Conservation (phyloP, 1,140 invertebrate species). For the Lepidurus arcticus region DNA sequence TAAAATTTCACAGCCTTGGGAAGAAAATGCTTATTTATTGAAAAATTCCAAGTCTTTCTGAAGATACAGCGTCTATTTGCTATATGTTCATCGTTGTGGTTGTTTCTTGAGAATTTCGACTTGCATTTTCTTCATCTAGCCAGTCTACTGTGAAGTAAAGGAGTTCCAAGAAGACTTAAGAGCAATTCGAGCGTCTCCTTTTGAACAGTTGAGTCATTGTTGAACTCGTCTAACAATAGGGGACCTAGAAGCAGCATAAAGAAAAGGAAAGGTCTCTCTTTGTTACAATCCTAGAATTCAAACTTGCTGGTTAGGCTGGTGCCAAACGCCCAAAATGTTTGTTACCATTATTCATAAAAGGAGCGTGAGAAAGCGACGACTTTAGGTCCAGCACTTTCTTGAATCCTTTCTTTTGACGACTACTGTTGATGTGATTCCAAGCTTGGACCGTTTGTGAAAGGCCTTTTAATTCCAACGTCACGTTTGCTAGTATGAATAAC, state of each 20-base stretch:
- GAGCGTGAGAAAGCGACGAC: neutral
- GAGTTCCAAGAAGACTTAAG: neutral
- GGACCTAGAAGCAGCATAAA: neutral
- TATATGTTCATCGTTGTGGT: neutral
- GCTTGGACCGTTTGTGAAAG: too few relatives aligned
- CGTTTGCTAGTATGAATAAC: too few relatives aligned
- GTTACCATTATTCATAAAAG: neutral
- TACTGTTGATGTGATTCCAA: too few relatives aligned
- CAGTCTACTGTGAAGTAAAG: neutral
- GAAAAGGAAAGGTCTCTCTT: neutral
- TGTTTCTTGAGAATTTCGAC: neutral
- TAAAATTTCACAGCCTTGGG: too few relatives aligned
- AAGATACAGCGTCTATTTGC: neutral
- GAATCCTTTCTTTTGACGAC: too few relatives aligned
- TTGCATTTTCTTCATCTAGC: neutral
- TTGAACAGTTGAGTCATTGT: slow-evolving; percentile 10
- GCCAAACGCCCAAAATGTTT: neutral
- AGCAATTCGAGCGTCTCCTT: neutral
- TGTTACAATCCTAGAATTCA: neutral
- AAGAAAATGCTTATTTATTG: too few relatives aligned
- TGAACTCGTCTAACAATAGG: neutral
- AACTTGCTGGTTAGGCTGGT: neutral
- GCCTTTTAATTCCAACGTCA: too few relatives aligned
- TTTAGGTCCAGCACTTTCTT: too few relatives aligned
- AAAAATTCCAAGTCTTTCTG: too few relatives aligned